Evolutionary conservation across 2,113 vertebrate species (phyloP), one percentile per base, ranked within the genome.

Genomic region (Zingel zingel): DNA sequence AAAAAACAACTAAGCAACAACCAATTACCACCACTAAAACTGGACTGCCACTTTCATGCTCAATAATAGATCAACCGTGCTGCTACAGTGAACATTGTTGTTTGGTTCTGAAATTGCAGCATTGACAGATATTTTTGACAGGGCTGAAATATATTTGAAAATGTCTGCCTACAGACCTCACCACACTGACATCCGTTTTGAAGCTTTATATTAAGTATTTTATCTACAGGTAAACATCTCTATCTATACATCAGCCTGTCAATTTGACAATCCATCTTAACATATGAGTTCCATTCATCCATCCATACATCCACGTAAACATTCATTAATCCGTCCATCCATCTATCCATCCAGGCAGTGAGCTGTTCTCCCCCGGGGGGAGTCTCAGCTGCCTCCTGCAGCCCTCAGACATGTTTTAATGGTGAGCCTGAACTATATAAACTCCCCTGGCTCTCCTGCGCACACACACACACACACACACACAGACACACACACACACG

Each of bases 341-440:
- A 77, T 74, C 74, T 78, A 82, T 90, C 45, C 66, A 59, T 48
- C 43, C 77, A 68, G 33, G 75, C 81, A 72, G 81, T 50, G 59
- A 79, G 78, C 90, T 90, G 66, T 25, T 78, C 65, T 91, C 90
- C 79, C 92, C 81, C 62, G 86, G 88, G 75, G 75, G 93, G 89
- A 83, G 91, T 91, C 74, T 93, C 92, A 83, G 89, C 89, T 83
- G 92, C 83, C 84, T 88, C 66, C 86, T 82, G 83, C 65, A 75
- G 86, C 87, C 85, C 64, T 86, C 81, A 89, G 84, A 82, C 79
- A 85, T 62, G 81, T 83, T 90, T 94, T 92, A 91, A 90, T 90
- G 82, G 79, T 80, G 67, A 81, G 61, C 12, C 64, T 86, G 68
- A 87, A 85, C 83, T 81, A 79, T 73, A 76, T 67, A 67, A 61